phyloP scores from a whole-genome alignment of 2,797 vertebrate species.

The Aulostomus chinensis region DNA sequence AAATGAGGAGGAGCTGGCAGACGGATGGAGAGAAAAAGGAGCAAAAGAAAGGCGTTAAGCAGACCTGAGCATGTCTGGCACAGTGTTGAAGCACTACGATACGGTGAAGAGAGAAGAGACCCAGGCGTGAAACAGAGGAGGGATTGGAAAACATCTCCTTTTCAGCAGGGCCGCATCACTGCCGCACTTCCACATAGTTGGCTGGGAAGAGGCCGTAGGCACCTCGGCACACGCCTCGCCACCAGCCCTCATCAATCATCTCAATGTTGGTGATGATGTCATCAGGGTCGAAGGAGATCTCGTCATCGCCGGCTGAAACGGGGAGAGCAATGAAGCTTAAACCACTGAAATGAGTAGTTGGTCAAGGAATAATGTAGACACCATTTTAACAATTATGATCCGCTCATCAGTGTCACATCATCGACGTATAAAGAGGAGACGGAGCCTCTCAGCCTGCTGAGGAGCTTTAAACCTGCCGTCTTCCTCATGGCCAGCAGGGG shows the following conservation, averaged over 20 bases:
- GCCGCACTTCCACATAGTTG: slow-evolving; percentile 94
- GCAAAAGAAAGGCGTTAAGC: slow-evolving; percentile 15
- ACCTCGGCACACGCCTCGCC: slow-evolving; percentile 92
- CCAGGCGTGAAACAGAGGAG: slow-evolving; percentile 3
- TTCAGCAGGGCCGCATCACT: slow-evolving; percentile 65
- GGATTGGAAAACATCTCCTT: slow-evolving; percentile 28
- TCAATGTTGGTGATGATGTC: slow-evolving; percentile 98
- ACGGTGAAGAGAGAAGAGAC: slow-evolving; percentile 28
- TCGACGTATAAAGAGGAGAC: too few species aligned
- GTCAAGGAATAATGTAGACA: too few species aligned
- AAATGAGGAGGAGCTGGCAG: neutral
- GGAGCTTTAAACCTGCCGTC: too few species aligned
- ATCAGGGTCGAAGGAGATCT: slow-evolving; percentile 97
- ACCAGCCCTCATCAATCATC: slow-evolving; percentile 99
- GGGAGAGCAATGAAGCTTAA: too few species aligned
- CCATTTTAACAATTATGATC: too few species aligned
- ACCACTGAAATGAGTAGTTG: too few species aligned
- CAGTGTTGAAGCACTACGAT: slow-evolving; percentile 41
- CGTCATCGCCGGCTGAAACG: slow-evolving; percentile 89
- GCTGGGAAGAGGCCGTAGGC: slow-evolving; percentile 94
- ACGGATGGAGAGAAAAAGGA: neutral
- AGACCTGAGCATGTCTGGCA: slow-evolving; percentile 51
- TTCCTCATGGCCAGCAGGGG: too few species aligned
- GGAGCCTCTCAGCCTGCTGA: too few species aligned
- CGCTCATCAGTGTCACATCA: too few species aligned